These are phyloP conservation scores for Antigone vipio DNA, from an alignment of 2,113 vertebrate species.

Conservation along the genomic window DNA sequence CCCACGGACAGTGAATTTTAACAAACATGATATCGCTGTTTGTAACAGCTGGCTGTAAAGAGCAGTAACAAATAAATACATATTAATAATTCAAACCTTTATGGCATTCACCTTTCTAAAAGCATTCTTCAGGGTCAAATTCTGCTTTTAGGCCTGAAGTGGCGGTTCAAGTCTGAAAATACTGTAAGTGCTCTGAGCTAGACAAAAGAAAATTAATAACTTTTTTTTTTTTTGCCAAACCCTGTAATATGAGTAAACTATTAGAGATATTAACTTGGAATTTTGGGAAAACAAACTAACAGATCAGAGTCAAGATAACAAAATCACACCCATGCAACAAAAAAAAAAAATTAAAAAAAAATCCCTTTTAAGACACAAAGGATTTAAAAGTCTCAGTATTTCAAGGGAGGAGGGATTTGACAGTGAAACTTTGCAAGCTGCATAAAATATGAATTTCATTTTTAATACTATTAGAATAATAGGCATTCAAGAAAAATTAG, in stretches of 20 bases:
- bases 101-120: neutral
- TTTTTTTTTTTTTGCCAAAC: neutral
- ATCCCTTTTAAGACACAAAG: neutral
- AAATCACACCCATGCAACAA: neutral
- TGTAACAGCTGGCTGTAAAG: conserved; percentile 87
- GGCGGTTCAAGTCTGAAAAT: neutral
- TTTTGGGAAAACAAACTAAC: neutral
- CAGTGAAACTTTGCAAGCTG: neutral
- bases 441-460: neutral
- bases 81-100: neutral
- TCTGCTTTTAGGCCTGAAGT: neutral
- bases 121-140: neutral
- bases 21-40: conserved; percentile 98
- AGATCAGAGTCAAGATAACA: neutral
- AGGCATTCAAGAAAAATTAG: neutral
- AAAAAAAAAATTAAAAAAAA: neutral
- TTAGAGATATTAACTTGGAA: neutral
- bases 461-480: neutral
- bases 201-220: neutral
- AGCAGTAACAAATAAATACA: neutral
- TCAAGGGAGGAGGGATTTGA: neutral
- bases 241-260: neutral
- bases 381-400: neutral
- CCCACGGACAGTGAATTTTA: conserved; percentile 96
- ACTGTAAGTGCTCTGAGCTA: neutral